phyloP scores from a whole-genome alignment of 1,140 invertebrate species.

The Trissolcus basalis region DNA sequence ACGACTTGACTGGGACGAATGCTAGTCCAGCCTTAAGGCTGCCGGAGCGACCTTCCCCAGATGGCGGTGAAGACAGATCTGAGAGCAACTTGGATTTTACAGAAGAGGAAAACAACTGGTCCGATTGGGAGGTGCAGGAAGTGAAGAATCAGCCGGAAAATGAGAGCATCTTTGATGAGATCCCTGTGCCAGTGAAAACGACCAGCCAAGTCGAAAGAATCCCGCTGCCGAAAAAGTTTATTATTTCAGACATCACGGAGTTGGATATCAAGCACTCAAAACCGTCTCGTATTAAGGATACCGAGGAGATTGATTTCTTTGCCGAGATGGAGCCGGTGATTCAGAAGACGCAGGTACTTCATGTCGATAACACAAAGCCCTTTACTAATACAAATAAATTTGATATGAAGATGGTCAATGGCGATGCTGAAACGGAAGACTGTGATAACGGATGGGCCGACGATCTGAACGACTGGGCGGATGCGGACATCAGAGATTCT shows the following conservation, averaged over 20 bases:
- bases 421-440: conserved; percentile 48
- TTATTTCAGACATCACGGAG: conserved; percentile 81
- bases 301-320: conserved; percentile 82
- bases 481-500: conserved; percentile 15
- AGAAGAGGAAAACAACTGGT: conserved; percentile 80
- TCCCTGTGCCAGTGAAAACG: conserved; percentile 9
- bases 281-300: conserved; percentile 68
- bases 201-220: conserved; percentile 28
- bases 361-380: conserved; percentile 60
- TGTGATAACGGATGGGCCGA: conserved; percentile 70
- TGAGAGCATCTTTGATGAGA: conserved; percentile 28
- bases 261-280: conserved; percentile 86
- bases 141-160: conserved; percentile 3
- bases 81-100: conserved; percentile 74
- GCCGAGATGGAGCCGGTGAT: conserved; percentile 90
- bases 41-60: conserved; percentile 85
- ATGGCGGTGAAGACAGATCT: conserved; percentile 85
- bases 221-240: conserved; percentile 68
- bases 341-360: conserved; percentile 78
- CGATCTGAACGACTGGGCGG: conserved; percentile 70
- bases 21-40: conserved; percentile 63
- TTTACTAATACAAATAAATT: conserved; percentile 65
- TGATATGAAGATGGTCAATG: conserved; percentile 62
- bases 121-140: conserved; percentile 84
- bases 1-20: conserved; percentile 4